Base-by-base conservation (phyloP, 2,888 invertebrate species). In the Tanypteryx hageni region DNA sequence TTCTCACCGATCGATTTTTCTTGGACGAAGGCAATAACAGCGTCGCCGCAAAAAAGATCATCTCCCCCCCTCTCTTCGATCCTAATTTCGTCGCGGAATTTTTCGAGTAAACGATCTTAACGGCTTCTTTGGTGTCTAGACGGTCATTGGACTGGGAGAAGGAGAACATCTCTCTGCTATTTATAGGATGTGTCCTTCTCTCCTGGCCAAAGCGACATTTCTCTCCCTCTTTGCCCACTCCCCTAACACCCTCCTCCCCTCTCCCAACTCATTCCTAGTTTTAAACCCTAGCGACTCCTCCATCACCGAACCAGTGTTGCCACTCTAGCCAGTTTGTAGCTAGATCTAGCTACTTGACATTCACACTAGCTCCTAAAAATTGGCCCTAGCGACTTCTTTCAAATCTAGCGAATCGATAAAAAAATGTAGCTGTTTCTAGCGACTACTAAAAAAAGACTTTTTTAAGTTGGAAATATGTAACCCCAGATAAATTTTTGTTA, bases 111-210 rank as follows among this genome's bases (percentile, higher is more conserved):
- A 61, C 18, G 14, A 16, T 61, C 3, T 61, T 18, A 22, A 16
- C 22, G 10, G 76, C 76, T 76, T 76, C 76, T 76, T 76, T 22
- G 76, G 13, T 22, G 76, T 76, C 76, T 76, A 76, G 76, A 76
- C 76, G 76, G 76, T 76, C 76, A 76, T 76, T 76, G 76, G 76
- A 76, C 76, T 76, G 76, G 76, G 22, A 76, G 76, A 76, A 7
- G 27, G 76, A 76, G 22, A 64, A 22, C 0, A 83, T 22, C 22
- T 22, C 9, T 83, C 16, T 2, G 27, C 56, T 57, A 58, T 57
- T 84, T 18, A 31, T 84, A 58, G 31, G 3, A 58, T 4, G 58
- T 84, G 18, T 83, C 56, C 83, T 83, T 84, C 84, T 57, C 13
- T 57, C 16, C 89, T 68, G 11, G 56, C 44, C 44, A 44, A 44